These are phyloP conservation scores for Microctonus aethiopoides DNA, from an alignment of 2,888 invertebrate genomes.

Conservation along the genomic window DNA sequence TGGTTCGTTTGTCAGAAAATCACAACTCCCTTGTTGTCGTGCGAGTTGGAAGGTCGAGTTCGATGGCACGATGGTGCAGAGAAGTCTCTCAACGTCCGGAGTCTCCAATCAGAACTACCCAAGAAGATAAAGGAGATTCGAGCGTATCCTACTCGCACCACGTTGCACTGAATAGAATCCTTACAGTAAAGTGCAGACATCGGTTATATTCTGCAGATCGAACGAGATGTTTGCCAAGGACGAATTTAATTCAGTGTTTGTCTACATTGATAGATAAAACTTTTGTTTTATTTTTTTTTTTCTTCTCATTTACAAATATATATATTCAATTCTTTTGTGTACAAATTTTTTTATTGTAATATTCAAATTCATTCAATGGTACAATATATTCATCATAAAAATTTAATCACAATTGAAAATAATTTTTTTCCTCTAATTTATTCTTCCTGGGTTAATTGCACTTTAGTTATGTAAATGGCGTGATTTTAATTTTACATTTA, in stretches of 20 bases:
- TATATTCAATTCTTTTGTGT: neutral
- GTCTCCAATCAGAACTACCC: slow-evolving; percentile 31
- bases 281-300: neutral
- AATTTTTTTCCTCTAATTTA: neutral
- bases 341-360: neutral
- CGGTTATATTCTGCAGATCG: slow-evolving; percentile 30
- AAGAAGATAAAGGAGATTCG: slow-evolving; percentile 12
- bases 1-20: slow-evolving; percentile 4
- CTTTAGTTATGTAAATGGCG: slow-evolving; percentile 7
- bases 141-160: slow-evolving; percentile 18
- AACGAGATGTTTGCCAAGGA: slow-evolving; percentile 50
- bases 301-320: too few species aligned
- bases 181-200: neutral
- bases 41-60: slow-evolving; percentile 3
- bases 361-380: neutral
- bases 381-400: neutral
- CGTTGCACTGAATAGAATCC: slow-evolving; percentile 35
- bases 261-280: slow-evolving; percentile 31
- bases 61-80: neutral
- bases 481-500: slow-evolving; percentile 15
- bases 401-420: neutral
- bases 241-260: slow-evolving; percentile 49
- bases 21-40: neutral
- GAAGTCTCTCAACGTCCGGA: slow-evolving; percentile 17
- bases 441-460: neutral